A percentile compares a stretch with the other conserved stretches of the same genome.
Conservation (phyloP, 2,888 invertebrate genomes). For the Lochmaea crataegi region DNA sequence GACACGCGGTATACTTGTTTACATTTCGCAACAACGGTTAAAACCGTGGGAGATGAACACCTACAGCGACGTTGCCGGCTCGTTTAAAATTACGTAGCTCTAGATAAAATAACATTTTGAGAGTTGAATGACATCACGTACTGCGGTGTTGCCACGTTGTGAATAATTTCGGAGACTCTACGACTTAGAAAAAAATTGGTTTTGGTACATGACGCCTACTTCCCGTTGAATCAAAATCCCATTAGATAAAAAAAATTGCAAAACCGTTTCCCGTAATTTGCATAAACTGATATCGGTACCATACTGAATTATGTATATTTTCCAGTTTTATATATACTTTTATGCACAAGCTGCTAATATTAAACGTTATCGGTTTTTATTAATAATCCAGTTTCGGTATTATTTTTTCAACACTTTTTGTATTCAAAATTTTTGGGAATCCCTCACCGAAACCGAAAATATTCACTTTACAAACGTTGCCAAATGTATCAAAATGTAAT, state of each 20-base stretch:
- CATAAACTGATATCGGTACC: too few species aligned
- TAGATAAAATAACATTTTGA: constrained; percentile 1
- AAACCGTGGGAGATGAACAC: constrained; percentile 7
- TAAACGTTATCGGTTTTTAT: too few species aligned
- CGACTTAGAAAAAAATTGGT: neutral
- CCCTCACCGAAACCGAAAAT: too few species aligned
- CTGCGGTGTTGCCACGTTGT: constrained; percentile 7
- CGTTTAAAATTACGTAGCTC: neutral
- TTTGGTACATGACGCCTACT: constrained; percentile 6
- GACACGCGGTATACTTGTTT: constrained; percentile 5
- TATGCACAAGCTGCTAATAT: too few species aligned
- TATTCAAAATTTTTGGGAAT: too few species aligned
- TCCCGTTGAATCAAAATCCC: constrained; percentile 14
- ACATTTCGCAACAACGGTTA: neutral
- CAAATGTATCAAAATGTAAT: too few species aligned
- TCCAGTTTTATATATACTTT: too few species aligned
- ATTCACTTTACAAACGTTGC: too few species aligned
- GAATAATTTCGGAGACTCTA: neutral
- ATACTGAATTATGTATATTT: too few species aligned
- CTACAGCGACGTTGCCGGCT: constrained; percentile 19
- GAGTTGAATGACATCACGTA: neutral
- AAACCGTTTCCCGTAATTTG: too few species aligned
- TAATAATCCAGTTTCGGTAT: too few species aligned
- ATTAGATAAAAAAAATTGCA: constrained; percentile 1
- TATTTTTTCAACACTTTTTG: too few species aligned